phyloP scores from a whole-genome alignment of 2,888 invertebrate species.

The Chromoteleia sp. region DNA sequence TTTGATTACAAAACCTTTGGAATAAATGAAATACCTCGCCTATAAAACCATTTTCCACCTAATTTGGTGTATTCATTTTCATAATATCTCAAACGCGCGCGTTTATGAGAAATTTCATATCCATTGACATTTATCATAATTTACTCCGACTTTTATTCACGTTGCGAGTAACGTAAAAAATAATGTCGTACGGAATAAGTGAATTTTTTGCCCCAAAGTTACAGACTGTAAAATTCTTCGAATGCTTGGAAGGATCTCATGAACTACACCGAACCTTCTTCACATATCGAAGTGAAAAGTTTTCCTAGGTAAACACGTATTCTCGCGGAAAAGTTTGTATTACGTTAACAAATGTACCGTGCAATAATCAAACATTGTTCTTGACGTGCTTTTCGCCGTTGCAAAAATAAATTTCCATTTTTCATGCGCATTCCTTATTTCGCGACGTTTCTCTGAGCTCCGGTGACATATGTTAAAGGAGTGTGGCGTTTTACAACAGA shows the following conservation, averaged over 20 bases:
- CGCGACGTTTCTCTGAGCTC: constrained; percentile 35
- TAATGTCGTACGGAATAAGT: background rate
- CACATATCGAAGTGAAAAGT: constrained; percentile 5
- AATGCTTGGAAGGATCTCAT: background rate
- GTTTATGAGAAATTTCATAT: background rate
- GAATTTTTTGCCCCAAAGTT: background rate
- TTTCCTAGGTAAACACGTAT: constrained; percentile 12
- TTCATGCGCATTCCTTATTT: constrained; percentile 27
- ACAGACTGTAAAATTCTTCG: background rate
- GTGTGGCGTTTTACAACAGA: constrained; percentile 53
- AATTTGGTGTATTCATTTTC: background rate
- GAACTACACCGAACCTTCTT: background rate
- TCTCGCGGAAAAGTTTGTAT: background rate
- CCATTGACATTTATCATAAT: background rate
- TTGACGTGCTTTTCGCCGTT: background rate
- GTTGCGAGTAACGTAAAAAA: constrained; percentile 2
- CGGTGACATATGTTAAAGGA: constrained; percentile 54
- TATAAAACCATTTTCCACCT: background rate
- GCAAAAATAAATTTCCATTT: constrained; percentile 50
- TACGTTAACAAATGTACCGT: constrained; percentile 10
- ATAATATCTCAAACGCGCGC: background rate
- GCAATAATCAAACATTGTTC: constrained; percentile 34
- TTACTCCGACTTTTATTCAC: constrained; percentile 10
- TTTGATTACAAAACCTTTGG: background rate
- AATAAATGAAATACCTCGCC: background rate